These are phyloP conservation scores for Acridotheres tristis DNA, from an alignment of 2,797 vertebrate genomes.

Conservation along the genomic window DNA sequence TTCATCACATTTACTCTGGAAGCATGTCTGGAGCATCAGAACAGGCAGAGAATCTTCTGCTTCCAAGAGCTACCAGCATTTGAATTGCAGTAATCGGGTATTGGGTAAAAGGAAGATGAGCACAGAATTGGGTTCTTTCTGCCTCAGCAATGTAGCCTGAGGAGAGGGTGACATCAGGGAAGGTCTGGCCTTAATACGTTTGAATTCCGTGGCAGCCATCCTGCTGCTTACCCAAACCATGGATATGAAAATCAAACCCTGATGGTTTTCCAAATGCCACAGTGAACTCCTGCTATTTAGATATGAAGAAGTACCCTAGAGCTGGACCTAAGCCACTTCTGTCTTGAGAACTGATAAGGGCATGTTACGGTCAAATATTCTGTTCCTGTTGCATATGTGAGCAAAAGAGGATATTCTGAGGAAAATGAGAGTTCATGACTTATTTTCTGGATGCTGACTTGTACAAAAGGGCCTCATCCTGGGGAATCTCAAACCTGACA, in stretches of 20 bases:
- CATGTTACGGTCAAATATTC: not conserved
- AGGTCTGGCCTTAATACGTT: not conserved
- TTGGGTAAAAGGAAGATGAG: not conserved
- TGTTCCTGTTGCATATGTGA: not conserved
- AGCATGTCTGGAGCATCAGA: not conserved
- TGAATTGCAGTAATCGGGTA: not conserved
- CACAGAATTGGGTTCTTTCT: not conserved
- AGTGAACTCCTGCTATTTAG: not conserved
- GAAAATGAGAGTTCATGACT: not conserved
- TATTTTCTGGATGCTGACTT: not conserved
- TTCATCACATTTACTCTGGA: not conserved
- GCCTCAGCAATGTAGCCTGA: not conserved
- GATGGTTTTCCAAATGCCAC: not conserved
- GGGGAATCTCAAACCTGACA: not conserved
- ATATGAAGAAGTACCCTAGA: not conserved
- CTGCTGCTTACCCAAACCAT: not conserved
- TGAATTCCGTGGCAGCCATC: not conserved
- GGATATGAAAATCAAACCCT: not conserved
- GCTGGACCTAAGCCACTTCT: not conserved
- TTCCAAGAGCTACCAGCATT: not conserved
- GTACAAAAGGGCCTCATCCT: not conserved
- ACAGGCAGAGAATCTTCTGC: not conserved
- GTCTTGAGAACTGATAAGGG: not conserved
- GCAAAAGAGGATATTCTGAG: not conserved
- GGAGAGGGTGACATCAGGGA: not conserved